Base-by-base conservation (phyloP, 2,113 vertebrate genomes). In the Oenanthe oenanthe region DNA sequence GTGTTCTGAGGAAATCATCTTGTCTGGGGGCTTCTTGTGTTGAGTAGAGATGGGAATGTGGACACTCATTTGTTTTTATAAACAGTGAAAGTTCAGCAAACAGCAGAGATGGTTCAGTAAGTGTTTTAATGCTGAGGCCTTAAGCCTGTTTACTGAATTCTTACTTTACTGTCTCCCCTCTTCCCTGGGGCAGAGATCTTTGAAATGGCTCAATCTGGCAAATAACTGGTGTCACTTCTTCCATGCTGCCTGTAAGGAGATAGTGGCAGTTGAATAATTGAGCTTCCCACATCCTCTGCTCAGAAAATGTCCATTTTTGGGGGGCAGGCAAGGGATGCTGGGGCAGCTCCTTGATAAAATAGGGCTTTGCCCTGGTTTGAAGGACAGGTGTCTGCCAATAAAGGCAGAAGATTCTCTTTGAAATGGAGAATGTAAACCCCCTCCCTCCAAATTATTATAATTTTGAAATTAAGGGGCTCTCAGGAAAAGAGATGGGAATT, bases 1-100 rank as follows among this genome's bases (percentile, higher is more conserved):
- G 47, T 83, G 24, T 82, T 85, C 60, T 0, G 5, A 90, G 75
- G 53, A 92, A 80, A 77, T 94, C 22, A 50, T 90, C 56, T 89
- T 80, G 70, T 93, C 57, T 75, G 40, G 68, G 91, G 78, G 48
- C 65, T 85, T 67, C 54, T 75, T 73, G 45, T 29, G 3, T 5
- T 74, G 48, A 83, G 68, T 34, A 43, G 85, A 88, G 61, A 71
- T 67, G 86, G 78, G 68, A 65, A 84, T 1, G 4, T 34, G n/a
- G 88, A 79, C 78, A 71, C 34, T 80, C 75, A 75, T 78, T 95
- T 94, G 88, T 58, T 94, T 96, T 93, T 81, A 91, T 67, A 89
- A 92, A 67, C 61, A 92, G 48, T 38, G 17, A 24, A 81, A 86
- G 80, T 89, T 91, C 94, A 95, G 75, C 53, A 88, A 86, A 78